Conservation (phyloP, 2,797 vertebrate species). For the Muscicapa comitata region DNA sequence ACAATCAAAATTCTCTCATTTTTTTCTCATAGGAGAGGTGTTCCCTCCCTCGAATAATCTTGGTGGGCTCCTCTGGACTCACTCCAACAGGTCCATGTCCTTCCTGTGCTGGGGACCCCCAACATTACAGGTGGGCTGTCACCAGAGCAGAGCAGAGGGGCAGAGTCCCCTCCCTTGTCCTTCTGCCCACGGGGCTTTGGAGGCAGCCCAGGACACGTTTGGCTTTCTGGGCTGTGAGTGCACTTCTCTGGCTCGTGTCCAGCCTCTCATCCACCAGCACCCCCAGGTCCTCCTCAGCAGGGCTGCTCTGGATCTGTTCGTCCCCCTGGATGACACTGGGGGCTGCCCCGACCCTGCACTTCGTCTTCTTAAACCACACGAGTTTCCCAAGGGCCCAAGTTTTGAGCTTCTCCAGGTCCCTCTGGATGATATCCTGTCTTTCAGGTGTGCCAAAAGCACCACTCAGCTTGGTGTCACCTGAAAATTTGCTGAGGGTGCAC, state of each 20-base stretch:
- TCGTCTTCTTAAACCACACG: neutral
- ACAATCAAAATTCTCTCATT: neutral
- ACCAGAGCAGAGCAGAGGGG: neutral
- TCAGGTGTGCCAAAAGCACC: neutral
- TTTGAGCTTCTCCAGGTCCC: neutral
- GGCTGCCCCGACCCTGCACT: fast-evolving
- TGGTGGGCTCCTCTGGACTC: neutral
- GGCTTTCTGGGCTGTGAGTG: neutral
- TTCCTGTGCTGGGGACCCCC: neutral
- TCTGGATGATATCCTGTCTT: neutral
- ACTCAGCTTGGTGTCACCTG: neutral
- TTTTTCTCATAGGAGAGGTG: neutral
- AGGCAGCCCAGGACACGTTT: neutral
- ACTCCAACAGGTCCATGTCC: neutral
- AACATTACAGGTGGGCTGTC: neutral
- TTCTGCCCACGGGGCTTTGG: neutral
- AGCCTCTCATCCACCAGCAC: neutral
- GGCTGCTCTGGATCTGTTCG: neutral
- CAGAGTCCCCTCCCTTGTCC: neutral
- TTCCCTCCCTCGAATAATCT: neutral
- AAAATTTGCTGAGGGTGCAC: neutral
- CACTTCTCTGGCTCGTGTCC: neutral
- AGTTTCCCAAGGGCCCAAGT: neutral
- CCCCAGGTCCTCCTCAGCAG: neutral
- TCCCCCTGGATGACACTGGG: neutral